Evolutionary conservation across 2,113 vertebrate genomes (phyloP).

Genomic region (Notarius quadriscutis): DNA sequence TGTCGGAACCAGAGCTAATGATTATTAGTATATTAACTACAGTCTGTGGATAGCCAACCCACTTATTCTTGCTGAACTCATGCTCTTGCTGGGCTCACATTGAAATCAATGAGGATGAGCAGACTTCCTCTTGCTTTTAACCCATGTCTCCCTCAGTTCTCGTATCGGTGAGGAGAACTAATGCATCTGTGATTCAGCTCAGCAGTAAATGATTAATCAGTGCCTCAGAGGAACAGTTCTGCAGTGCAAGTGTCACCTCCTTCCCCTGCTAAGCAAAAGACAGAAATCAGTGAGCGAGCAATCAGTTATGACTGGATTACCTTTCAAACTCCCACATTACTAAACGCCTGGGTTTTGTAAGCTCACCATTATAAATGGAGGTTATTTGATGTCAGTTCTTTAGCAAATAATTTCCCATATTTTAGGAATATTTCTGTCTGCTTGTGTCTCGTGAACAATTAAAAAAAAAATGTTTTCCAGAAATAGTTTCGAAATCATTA

Average conservation of each 20-base stretch:
- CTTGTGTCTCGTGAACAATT: not conserved
- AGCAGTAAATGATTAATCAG: constrained; percentile 69
- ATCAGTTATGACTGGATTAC: constrained; percentile 35
- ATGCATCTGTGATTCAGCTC: constrained; percentile 57
- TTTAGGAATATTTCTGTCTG: not conserved
- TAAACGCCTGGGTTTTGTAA: constrained; percentile 52
- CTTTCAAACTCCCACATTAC: constrained; percentile 42
- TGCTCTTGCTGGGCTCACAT: not conserved
- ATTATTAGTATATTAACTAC: constrained; percentile 21
- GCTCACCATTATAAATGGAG: not conserved
- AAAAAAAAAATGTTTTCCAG: not conserved
- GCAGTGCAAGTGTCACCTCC: constrained; percentile 48
- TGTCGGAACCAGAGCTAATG: constrained; percentile 11
- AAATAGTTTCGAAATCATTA: not conserved
- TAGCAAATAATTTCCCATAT: not conserved
- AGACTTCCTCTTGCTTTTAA: constrained; percentile 36
- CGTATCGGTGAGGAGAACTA: constrained; percentile 57
- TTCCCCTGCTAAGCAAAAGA: constrained; percentile 54
- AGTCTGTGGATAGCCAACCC: not conserved
- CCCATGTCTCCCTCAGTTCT: constrained; percentile 52
- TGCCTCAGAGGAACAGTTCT: constrained; percentile 56
- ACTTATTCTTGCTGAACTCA: not conserved
- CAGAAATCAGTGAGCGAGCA: constrained; percentile 50
- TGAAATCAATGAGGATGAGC: constrained; percentile 12
- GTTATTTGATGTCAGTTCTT: constrained; percentile 48